Evolutionary conservation across 2,888 invertebrate species (phyloP), one percentile per base, ranked within the genome.

Genomic region (Cordilura impudica): DNA sequence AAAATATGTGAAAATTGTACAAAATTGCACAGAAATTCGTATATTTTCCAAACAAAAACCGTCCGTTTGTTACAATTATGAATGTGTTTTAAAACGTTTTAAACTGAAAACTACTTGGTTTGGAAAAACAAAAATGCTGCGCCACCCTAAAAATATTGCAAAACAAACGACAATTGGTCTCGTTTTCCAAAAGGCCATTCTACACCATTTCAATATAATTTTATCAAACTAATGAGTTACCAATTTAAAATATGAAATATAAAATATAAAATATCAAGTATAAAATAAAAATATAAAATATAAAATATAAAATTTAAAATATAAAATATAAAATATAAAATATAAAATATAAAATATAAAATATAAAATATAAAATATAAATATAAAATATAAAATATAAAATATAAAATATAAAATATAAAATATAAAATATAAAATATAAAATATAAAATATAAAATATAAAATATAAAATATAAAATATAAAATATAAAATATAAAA

Each of bases 21-120:
- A 39, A n/a, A 4, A 4, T 26, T 26, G 26, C 6, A 26, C 6
- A 26, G 12, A n/a, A n/a, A 39, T 39, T 39, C n/a, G 35, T 39
- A 39, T 39, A n/a, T 39, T n/a, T 39, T 66, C 29, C 47, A 54
- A 60, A 16, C 47, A 71, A 39, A 19, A 21, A 23, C 61, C 71
- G 66, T 67, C 54, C 74, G 78, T 67, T 56, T 67, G 54, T 31
- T 16, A 51, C 56, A n/a, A 35, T 18, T 71, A 14, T 49, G n/a
- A 8, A 56, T 66, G 74, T 79, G 71, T 71, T 74, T 75, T 74
- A 66, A 71, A 79, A 74, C 71, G 71, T 66, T 71, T 75, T 67
- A 35, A 18, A 51, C 63, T 61, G 49, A 71, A 79, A 79, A 79
- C 78, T 79, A 65, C 16, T 66, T 14, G 54, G 66, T 29, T 74